These are phyloP conservation scores for Periophthalmus modestus DNA, from an alignment of 2,113 vertebrate genomes.

Conservation along the genomic window DNA sequence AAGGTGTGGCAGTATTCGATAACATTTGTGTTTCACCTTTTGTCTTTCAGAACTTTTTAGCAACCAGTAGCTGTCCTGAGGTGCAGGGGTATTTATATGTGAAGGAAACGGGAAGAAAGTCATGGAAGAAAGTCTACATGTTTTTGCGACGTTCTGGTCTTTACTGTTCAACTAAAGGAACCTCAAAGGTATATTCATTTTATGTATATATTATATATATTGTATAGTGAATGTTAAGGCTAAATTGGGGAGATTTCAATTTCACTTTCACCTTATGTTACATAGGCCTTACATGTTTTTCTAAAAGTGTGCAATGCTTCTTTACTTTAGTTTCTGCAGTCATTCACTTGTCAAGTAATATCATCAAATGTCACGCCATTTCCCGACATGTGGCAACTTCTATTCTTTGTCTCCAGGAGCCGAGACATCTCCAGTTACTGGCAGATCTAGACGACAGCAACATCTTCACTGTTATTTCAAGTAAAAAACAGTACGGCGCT, in stretches of 20 bases:
- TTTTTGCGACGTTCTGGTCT: conserved; percentile 94
- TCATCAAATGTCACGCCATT: not conserved
- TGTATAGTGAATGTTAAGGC: not conserved
- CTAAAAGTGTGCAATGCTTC: not conserved
- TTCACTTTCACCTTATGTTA: no score
- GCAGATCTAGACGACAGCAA: conserved; percentile 93
- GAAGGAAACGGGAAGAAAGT: conserved; percentile 93
- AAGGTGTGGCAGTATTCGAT: no score
- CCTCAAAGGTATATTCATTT: conserved; percentile 85
- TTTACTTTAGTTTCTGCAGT: not conserved
- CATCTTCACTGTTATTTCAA: conserved; percentile 86
- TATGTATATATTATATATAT: not conserved
- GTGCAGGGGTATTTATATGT: conserved; percentile 94
- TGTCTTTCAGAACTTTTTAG: conserved; percentile 88
- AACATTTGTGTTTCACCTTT: not conserved
- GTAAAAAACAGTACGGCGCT: conserved; percentile 89
- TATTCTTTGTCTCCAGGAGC: conserved; percentile 82
- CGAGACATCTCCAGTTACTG: conserved; percentile 92
- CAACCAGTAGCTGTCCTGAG: conserved; percentile 92
- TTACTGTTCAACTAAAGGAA: conserved; percentile 96
- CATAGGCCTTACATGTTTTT: not conserved
- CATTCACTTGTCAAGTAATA: not conserved
- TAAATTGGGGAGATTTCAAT: not conserved
- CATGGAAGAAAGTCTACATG: conserved; percentile 94
- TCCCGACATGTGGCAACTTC: conserved; percentile 41